A percentile compares a stretch with the other conserved stretches of the same genome.
Evolutionary conservation across 2,888 invertebrate species (phyloP).

Genomic region (Papilio gigon): DNA sequence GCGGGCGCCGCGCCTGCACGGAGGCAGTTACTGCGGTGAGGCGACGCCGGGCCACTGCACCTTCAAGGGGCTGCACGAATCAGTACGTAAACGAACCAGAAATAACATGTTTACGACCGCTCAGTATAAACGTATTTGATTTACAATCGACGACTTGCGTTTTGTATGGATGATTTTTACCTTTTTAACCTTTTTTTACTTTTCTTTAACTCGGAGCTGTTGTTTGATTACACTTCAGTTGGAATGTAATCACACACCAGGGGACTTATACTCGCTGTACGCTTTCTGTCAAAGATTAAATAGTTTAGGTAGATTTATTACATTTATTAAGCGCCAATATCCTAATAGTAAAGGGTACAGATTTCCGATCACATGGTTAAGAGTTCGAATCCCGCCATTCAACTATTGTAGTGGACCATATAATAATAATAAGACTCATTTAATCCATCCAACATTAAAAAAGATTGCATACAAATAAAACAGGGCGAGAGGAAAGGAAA

Average conservation of each 20-base stretch:
- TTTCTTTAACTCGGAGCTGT: constrained; percentile 5
- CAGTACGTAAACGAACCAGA: constrained; percentile 38
- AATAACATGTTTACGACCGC: constrained; percentile 36
- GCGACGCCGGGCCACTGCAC: constrained; percentile 34
- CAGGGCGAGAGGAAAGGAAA: too few species aligned
- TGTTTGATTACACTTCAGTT: neutral
- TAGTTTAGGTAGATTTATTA: neutral
- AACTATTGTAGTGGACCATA: too few species aligned
- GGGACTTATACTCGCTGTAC: neutral
- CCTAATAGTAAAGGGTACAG: too few species aligned
- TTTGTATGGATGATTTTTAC: neutral
- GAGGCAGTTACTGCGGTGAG: constrained; percentile 26
- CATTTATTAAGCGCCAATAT: too few species aligned
- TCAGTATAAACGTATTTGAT: constrained; percentile 28
- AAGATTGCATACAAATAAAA: too few species aligned
- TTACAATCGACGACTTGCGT: constrained; percentile 21
- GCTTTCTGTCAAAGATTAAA: neutral
- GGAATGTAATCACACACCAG: neutral
- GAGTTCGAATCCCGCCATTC: too few species aligned
- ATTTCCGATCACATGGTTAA: too few species aligned
- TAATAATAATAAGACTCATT: too few species aligned
- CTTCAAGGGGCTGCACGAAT: constrained; percentile 32
- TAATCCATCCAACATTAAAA: too few species aligned
- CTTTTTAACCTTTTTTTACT: too few species aligned
- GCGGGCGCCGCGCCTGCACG: constrained; percentile 11